These are phyloP conservation scores for Selenia dentaria DNA, from an alignment of 2,888 invertebrate species.

Conservation along the genomic window DNA sequence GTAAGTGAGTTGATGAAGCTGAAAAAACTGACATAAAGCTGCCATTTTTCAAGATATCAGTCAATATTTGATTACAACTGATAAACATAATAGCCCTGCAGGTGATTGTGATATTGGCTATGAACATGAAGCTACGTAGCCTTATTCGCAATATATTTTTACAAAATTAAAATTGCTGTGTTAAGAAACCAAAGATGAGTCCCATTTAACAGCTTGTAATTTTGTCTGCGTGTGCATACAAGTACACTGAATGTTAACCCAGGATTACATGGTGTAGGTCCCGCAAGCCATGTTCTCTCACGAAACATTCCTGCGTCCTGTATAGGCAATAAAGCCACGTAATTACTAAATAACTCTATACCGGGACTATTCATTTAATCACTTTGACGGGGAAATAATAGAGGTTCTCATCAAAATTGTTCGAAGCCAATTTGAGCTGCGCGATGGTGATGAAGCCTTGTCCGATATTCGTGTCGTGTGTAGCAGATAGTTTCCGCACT, in stretches of 20 bases:
- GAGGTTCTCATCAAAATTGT: constrained; percentile 67
- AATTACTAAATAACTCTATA: constrained; percentile 80
- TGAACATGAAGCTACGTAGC: no score
- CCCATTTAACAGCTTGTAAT: no score
- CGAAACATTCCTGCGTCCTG: constrained; percentile 69
- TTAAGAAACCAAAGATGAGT: no score
- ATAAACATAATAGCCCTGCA: no score
- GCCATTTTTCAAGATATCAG: no score
- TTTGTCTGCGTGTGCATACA: constrained; percentile 1
- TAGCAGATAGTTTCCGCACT: constrained; percentile 11
- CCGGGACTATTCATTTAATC: constrained; percentile 82
- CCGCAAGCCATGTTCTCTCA: constrained; percentile 44
- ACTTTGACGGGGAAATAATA: constrained; percentile 82
- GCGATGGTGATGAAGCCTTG: constrained; percentile 14
- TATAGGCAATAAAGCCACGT: constrained; percentile 73
- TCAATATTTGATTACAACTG: no score
- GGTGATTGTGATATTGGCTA: no score
- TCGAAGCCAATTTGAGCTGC: constrained; percentile 25
- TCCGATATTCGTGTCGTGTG: constrained; percentile 12
- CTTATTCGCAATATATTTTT: no score
- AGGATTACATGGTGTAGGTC: constrained; percentile 45
- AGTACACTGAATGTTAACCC: constrained; percentile 42
- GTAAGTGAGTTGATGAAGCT: no score
- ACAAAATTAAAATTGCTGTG: no score
- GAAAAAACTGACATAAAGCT: no score